Base-by-base conservation (phyloP, 2,797 vertebrate species). In the Anomalospiza imberbis region DNA sequence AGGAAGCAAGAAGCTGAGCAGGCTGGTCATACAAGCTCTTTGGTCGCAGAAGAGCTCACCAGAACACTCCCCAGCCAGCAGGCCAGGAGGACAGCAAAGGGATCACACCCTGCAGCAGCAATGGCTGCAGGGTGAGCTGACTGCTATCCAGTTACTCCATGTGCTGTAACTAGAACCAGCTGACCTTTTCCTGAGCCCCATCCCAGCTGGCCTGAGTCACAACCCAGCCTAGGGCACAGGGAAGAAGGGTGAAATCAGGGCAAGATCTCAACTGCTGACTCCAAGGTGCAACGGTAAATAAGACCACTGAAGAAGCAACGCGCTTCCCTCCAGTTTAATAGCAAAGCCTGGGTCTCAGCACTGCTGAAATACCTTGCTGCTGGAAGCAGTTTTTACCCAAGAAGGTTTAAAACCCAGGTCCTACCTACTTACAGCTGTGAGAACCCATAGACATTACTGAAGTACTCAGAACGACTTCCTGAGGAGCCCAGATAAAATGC, bases 101-200 rank as follows among this genome's bases (percentile, higher is more conserved):
- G 38, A 61, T 51, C 55, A 8, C 44, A 11, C 9, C 40, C 6
- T 31, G 42, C 34, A 83, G 40, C 18, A 29, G 50, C 16, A 20
- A 5, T 21, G 61, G 71, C 82, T 45, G 45, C 12, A 60, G n/a
- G 2, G n/a, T 4, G 42, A 78, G 74, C 66, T 63, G 32, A 20
- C 29, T 38, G 83, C 85, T 94, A 62, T 97, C 93, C 72, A 66
- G 15, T 97, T 97, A 96, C 96, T 91, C 65, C 48, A 78, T 15
- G 60, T n/a, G 72, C 76, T 91, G 79, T 91, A 97, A 97, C 65
- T 60, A 17, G n/a, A 97, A 68, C 83, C 54, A 66, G 62, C 14
- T 92, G 94, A 96, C 96, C 95, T 97, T 97, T 95, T 18, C 71
- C 60, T 51, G 38, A 15, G 34, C 65, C 76, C 79, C 57, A 66